Percentiles rank a stretch among this genome's conserved stretches.
These are phyloP conservation scores for Iphiclides podalirius DNA, from an alignment of 2,888 invertebrate species.

Conservation along the genomic window DNA sequence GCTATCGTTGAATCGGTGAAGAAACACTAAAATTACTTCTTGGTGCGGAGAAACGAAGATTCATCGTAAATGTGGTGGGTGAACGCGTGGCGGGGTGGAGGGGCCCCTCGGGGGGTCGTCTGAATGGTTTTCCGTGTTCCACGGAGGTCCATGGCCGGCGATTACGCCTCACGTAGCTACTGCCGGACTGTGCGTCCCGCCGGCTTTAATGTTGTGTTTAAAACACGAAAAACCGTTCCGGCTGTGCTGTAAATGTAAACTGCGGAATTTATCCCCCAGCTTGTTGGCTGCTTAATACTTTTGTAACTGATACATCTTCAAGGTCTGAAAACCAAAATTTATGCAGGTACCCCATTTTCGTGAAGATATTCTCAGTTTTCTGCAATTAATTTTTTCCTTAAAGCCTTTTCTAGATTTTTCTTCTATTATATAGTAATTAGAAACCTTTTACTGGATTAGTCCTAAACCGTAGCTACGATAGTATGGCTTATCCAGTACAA, in stretches of 20 bases:
- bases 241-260: constrained; percentile 68
- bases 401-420: too few species aligned
- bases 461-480: too few species aligned
- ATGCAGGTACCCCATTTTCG: too few species aligned
- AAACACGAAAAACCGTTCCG: constrained; percentile 78
- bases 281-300: constrained; percentile 5
- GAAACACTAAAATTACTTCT: constrained; percentile 80
- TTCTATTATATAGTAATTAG: too few species aligned
- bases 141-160: constrained; percentile 68
- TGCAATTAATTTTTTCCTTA: too few species aligned
- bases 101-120: constrained; percentile 52
- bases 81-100: constrained; percentile 40
- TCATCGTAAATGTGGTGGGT: constrained; percentile 78
- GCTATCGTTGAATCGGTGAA: constrained; percentile 80
- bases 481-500: too few species aligned
- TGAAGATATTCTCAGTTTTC: too few species aligned
- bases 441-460: too few species aligned
- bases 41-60: constrained; percentile 80
- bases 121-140: constrained; percentile 80
- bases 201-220: constrained; percentile 70
- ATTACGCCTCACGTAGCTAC: constrained; percentile 71
- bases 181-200: constrained; percentile 53
- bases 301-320: not conserved
- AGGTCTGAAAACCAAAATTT: not conserved
- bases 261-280: constrained; percentile 49